These are phyloP conservation scores for Isurus oxyrinchus DNA, from an alignment of 2,113 vertebrate genomes.

Conservation along the genomic window DNA sequence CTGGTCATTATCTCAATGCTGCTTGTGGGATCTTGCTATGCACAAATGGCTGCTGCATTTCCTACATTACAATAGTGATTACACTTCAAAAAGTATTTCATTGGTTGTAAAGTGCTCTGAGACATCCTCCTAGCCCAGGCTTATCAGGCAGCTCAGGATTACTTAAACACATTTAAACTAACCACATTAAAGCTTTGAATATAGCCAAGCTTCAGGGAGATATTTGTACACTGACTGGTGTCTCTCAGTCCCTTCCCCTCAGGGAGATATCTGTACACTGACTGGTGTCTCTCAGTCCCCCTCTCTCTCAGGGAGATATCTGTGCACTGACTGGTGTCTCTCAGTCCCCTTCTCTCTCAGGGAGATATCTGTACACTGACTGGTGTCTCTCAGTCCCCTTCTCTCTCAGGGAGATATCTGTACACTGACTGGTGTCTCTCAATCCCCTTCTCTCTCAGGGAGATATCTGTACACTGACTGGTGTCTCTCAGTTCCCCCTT, in stretches of 20 bases:
- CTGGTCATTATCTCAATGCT: neutral
- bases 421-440: too few relatives aligned
- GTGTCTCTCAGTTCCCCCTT: too few relatives aligned
- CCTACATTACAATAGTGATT: neutral
- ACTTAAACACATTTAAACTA: neutral
- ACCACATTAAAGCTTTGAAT: neutral
- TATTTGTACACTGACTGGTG: neutral
- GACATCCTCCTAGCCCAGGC: neutral
- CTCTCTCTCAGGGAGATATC: neutral
- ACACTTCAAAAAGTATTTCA: neutral
- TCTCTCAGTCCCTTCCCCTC: neutral
- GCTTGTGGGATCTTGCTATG: neutral
- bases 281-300: neutral
- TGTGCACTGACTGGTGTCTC: neutral
- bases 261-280: neutral
- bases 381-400: too few relatives aligned
- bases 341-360: too few relatives aligned
- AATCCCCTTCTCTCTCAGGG: too few relatives aligned
- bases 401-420: too few relatives aligned
- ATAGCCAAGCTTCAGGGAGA: neutral
- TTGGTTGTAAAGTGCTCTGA: neutral
- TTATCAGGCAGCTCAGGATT: neutral
- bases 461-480: too few relatives aligned
- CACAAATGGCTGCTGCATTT: neutral
- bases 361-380: too few relatives aligned